Conservation (phyloP, 2,888 invertebrate species). For the Pristionchus arcanus region DNA sequence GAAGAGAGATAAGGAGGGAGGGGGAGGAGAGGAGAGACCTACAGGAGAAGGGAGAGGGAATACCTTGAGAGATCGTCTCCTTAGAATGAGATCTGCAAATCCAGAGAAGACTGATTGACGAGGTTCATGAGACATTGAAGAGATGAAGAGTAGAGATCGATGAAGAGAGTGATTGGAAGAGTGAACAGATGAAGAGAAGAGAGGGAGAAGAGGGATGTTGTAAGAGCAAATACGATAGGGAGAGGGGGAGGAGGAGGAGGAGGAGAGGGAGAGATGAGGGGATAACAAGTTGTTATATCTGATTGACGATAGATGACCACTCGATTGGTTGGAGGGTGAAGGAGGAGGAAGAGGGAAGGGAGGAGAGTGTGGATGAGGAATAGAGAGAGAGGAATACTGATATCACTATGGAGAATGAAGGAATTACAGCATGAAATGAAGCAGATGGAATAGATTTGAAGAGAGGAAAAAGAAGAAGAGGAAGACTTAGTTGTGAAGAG, state of each 20-base stretch:
- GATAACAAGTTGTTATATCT: conserved; percentile 19
- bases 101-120: conserved; percentile 21
- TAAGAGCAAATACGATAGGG: conserved; percentile 34
- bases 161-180: conserved; percentile 7
- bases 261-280: background rate
- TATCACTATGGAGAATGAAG: background rate
- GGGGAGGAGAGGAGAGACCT: background rate
- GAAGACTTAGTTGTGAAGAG: background rate
- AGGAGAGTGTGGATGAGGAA: background rate
- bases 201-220: background rate
- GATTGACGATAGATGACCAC: conserved; percentile 40
- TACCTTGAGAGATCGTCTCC: conserved; percentile 47
- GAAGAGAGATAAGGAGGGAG: background rate
- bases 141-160: background rate
- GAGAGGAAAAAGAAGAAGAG: background rate
- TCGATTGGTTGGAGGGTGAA: background rate
- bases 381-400: background rate
- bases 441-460: conserved; percentile 17
- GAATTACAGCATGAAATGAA: conserved; percentile 40
- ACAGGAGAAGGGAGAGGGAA: background rate
- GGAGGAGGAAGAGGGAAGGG: background rate
- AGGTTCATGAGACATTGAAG: conserved; percentile 11
- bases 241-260: background rate
- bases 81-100: conserved; percentile 52
- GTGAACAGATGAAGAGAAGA: background rate